Evolutionary conservation across 2,888 invertebrate species (phyloP).

Genomic region (Lasioglossum lativentre): DNA sequence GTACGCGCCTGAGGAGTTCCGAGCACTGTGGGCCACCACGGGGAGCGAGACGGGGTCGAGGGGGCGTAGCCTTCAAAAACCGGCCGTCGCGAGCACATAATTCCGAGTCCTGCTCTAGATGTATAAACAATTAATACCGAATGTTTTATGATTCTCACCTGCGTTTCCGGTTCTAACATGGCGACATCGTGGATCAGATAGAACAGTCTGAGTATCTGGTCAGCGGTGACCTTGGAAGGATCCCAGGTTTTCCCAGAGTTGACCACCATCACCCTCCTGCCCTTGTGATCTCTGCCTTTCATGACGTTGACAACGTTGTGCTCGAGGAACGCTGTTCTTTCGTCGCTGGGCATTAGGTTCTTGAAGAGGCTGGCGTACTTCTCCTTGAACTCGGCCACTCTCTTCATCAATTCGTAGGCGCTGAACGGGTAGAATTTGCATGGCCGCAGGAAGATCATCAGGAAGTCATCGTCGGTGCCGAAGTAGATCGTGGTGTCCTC

Average conservation of each 20-base stretch:
- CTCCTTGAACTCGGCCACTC: slow-evolving; percentile 91
- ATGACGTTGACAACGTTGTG: slow-evolving; percentile 92
- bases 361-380: slow-evolving; percentile 89
- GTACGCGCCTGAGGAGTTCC: too few species aligned
- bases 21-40: too few species aligned
- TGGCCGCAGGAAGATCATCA: slow-evolving; percentile 92
- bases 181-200: slow-evolving; percentile 93
- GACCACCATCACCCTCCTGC: slow-evolving; percentile 90
- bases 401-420: slow-evolving; percentile 92
- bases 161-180: slow-evolving; percentile 91
- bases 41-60: too few species aligned
- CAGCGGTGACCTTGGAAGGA: slow-evolving; percentile 89
- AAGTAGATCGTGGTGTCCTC: slow-evolving; percentile 89
- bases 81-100: too few species aligned
- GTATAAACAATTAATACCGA: neutral
- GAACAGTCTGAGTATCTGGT: slow-evolving; percentile 92
- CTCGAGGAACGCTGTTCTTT: slow-evolving; percentile 89
- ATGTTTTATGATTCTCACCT: slow-evolving; percentile 79
- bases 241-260: slow-evolving; percentile 92
- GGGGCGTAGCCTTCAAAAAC: too few species aligned
- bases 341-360: slow-evolving; percentile 89
- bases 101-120: too few species aligned
- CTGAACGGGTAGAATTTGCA: slow-evolving; percentile 94
- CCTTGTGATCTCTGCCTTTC: slow-evolving; percentile 90
- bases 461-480: slow-evolving; percentile 91